Base-by-base conservation (phyloP, 1,140 invertebrate genomes). In the Eurosta solidaginis region DNA sequence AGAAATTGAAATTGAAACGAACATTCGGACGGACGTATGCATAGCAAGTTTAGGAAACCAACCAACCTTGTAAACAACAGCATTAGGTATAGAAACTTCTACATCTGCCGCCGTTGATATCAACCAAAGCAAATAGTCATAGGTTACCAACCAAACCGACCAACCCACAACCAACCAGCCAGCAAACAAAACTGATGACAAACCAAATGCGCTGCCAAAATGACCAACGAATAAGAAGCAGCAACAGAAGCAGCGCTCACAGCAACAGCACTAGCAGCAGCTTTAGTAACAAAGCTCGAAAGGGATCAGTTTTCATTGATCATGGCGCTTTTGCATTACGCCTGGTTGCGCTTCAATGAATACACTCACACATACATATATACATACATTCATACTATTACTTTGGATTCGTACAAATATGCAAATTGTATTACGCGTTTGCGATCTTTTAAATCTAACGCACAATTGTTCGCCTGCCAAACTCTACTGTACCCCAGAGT, bases 241-340 rank as follows among this genome's bases (percentile, higher is more conserved):
- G 50, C 22, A 25, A 2, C 50, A 27, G 50, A 20, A 29, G 14
- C 54, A 68, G 59, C 33, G 59, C 54, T 14, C 54, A n/a, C n/a
- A n/a, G n/a, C n/a, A n/a, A n/a, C n/a, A n/a, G n/a, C n/a, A n/a
- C n/a, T n/a, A n/a, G n/a, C 54, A 33, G 14, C 54, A 59, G 33
- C 59, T 36, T 14, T 40, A 33, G n/a, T n/a, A 68, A 68, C 36
- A 36, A 29, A 29, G 4, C 17, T 9, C 59, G 22, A 68, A 68
- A 68, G 33, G 59, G 59, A 68, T 68, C 59, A 68, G 59, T 68
- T 68, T 68, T n/a, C 59, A 68, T 68, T 68, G 59, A 68, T 68
- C 33, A 68, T 68, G 59, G 59, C 59, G 59, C 59, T 68, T 68
- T 68, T 68, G n/a, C 59, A 68, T 68, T 68, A 68, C 59, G 59